Evolutionary conservation across 30 jellyfish, hydroid and myxozoan species (phyloP).

Genomic region (Mastigias papua): DNA sequence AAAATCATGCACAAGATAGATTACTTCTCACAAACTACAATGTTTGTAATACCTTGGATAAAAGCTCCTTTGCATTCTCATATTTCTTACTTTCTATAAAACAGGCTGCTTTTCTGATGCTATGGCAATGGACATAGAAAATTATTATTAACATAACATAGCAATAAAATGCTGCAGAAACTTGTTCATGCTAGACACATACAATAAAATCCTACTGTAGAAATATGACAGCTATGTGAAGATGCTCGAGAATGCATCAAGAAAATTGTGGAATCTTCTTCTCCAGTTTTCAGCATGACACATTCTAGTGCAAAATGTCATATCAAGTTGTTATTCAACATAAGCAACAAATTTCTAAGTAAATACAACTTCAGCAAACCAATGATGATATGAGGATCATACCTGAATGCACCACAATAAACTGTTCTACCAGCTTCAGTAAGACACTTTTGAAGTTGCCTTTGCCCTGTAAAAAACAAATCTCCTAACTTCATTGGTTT

Average conservation of each 20-base stretch:
- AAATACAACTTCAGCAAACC: background rate
- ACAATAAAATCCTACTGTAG: too few species aligned
- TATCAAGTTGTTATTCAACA: too few species aligned
- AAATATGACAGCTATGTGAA: too few species aligned
- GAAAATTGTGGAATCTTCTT: too few species aligned
- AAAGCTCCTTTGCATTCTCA: slow-evolving; percentile 21
- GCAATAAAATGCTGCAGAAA: too few species aligned
- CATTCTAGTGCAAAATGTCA: too few species aligned
- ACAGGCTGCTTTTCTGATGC: slow-evolving; percentile 32
- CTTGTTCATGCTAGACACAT: too few species aligned
- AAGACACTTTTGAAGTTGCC: background rate
- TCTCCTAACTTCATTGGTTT: background rate
- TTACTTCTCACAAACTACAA: background rate
- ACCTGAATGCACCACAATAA: background rate
- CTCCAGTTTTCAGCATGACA: too few species aligned
- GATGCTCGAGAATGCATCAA: too few species aligned
- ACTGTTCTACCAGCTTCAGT: slow-evolving; percentile 17
- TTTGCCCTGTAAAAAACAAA: background rate
- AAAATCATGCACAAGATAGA: background rate
- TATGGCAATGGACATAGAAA: background rate
- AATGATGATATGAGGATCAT: background rate
- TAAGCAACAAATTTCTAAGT: background rate
- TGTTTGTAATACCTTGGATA: slow-evolving; percentile 32
- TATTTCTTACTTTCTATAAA: slow-evolving; percentile 11
- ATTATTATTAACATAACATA: too few species aligned